A percentile compares a stretch with the other conserved stretches of the same genome.
phyloP scores from a whole-genome alignment of 2,888 invertebrate genomes.

The Ramazzottius varieornatus region DNA sequence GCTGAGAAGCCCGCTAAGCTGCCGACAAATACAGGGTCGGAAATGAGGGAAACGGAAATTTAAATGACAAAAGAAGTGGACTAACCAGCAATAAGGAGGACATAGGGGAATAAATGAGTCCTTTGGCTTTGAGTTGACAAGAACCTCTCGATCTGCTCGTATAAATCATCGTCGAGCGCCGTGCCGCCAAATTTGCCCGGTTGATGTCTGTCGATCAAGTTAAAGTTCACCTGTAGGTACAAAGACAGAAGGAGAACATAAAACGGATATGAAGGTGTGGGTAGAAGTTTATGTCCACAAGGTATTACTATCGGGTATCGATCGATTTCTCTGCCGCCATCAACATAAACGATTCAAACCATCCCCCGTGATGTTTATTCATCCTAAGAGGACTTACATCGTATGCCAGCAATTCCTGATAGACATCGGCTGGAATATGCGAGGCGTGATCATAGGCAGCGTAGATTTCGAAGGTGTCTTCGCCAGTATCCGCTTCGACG shows the following conservation, averaged over 20 bases:
- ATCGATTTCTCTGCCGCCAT: too few species aligned
- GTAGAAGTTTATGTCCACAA: too few species aligned
- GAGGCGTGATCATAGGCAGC: background rate
- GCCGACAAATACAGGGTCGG: too few species aligned
- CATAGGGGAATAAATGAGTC: background rate
- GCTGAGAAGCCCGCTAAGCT: too few species aligned
- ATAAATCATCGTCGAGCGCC: background rate
- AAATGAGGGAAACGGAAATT: too few species aligned
- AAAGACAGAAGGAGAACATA: too few species aligned
- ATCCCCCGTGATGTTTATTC: too few species aligned
- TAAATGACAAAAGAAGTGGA: too few species aligned
- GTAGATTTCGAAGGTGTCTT: background rate
- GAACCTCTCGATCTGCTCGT: background rate
- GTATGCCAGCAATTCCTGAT: slow-evolving; percentile 2
- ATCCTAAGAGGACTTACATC: slow-evolving; percentile 1
- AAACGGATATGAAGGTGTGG: too few species aligned
- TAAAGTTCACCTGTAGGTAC: background rate
- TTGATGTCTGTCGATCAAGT: background rate
- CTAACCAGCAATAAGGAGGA: background rate
- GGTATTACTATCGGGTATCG: too few species aligned
- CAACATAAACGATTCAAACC: too few species aligned
- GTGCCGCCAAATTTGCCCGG: too few species aligned
- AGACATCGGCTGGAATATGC: background rate
- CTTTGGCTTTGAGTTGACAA: background rate
- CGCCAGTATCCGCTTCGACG: background rate